A percentile compares a stretch with the other conserved stretches of the same genome.
Conservation (phyloP, 2,113 vertebrate genomes). For the Gulo gulo region DNA sequence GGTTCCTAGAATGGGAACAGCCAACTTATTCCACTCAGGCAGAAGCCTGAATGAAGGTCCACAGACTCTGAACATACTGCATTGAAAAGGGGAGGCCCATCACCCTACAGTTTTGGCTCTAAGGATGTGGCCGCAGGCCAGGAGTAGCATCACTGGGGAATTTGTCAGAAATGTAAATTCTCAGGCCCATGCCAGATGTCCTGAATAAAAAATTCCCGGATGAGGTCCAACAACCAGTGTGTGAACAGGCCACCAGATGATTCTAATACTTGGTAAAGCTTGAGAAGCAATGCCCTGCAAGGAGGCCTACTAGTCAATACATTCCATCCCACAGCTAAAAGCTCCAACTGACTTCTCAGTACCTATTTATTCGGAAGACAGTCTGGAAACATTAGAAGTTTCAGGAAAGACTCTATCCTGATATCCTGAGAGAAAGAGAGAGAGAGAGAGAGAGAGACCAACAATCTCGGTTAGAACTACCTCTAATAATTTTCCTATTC, state of each 20-base stretch:
- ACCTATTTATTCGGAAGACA: background rate
- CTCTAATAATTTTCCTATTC: background rate
- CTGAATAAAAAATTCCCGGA: background rate
- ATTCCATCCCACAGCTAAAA: background rate
- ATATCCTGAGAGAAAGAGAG: background rate
- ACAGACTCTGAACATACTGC: background rate
- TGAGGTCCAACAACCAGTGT: background rate
- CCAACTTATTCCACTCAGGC: background rate
- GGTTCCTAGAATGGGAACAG: background rate
- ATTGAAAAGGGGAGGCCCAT: background rate
- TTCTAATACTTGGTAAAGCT: background rate
- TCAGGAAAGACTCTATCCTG: background rate
- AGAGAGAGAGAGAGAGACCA: background rate
- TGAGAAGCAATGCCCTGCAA: background rate
- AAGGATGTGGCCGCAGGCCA: background rate
- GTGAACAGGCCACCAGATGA: background rate
- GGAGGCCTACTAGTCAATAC: background rate
- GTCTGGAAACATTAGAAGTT: background rate
- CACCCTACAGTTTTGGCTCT: background rate
- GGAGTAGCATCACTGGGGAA: background rate
- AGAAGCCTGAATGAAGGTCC: background rate
- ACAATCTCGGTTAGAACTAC: background rate
- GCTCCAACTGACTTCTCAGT: background rate
- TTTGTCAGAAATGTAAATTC: background rate
- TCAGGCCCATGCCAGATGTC: background rate